Conservation (phyloP, 2,888 invertebrate species). For the Drosophila merina region DNA sequence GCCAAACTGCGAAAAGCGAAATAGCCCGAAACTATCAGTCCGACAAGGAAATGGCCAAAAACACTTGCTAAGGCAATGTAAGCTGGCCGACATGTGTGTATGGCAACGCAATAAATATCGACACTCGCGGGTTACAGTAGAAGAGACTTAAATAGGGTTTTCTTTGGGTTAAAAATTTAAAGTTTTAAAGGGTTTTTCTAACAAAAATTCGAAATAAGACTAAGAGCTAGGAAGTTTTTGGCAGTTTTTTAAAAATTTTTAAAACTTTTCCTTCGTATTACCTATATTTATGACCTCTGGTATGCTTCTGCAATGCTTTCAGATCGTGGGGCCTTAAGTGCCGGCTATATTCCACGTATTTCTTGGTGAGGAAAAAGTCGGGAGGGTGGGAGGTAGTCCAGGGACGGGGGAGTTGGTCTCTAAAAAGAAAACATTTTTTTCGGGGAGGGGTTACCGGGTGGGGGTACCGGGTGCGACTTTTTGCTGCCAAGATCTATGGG, state of each 20-base stretch:
- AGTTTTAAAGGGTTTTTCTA: neutral
- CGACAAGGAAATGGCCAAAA: slow-evolving; percentile 62
- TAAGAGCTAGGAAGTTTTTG: no score
- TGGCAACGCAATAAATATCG: slow-evolving; percentile 8
- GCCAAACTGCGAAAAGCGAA: slow-evolving; percentile 29
- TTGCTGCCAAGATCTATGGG: slow-evolving; percentile 22
- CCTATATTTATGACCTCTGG: neutral
- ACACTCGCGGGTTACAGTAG: slow-evolving; percentile 2
- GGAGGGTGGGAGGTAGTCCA: no score
- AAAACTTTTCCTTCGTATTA: no score
- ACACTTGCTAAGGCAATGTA: slow-evolving; percentile 40
- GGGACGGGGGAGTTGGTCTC: neutral
- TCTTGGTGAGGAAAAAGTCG: neutral
- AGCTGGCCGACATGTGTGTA: slow-evolving; percentile 42
- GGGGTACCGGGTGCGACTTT: slow-evolving; percentile 2
- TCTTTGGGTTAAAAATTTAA: neutral
- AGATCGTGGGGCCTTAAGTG: slow-evolving; percentile 31
- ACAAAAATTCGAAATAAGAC: no score
- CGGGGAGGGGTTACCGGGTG: neutral
- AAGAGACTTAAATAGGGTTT: neutral
- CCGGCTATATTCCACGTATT: slow-evolving; percentile 16
- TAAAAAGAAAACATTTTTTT: neutral
- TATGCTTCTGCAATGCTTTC: neutral
- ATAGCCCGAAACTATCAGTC: slow-evolving; percentile 20
- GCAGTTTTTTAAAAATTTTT: no score